Base-by-base conservation (phyloP, 2,113 vertebrate genomes). In the Sinosuthora webbiana region DNA sequence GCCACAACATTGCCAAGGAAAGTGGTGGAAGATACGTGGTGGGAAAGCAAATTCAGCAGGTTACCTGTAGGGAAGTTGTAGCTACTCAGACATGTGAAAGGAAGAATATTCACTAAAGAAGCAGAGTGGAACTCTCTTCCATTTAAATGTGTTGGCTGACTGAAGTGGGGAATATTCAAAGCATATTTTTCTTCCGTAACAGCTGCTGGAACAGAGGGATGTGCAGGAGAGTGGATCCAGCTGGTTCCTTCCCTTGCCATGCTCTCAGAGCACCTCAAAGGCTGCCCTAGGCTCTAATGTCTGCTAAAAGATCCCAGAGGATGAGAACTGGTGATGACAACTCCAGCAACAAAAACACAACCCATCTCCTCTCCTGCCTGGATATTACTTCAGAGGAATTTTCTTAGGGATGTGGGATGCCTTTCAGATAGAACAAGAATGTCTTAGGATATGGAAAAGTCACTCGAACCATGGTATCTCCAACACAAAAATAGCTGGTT, bases 21-120 rank as follows among this genome's bases (percentile, higher is more conserved):
- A 1, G 30, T 5, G 33, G 11, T 64, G 50, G 71, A 79, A 90
- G 18, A 64, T 4, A 41, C 5, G 7, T 0, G 5, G 52, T 0
- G 6, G 52, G 60, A 73, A 63, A 88, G 68, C 13, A 83, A 69
- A 76, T 37, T 76, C 44, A 83, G 27, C 2, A 1, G 6, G 16
- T 64, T 52, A 14, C 53, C 69, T 80, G 37, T 14, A 37, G 47
- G 25, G 52, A 82, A 82, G 11, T 31, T 4, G 4, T 15, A 81
- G 56, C 28, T 19, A 23, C 47, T 79, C n/a, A n/a, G 39, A 12
- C 22, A 27, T 13, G 27, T 44, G 71, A 88, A 90, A 63, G 56
- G 28, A 68, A 27, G 27, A 64, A 11, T 18, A 41, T 31, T 85
- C 39, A 37, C 0, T 68, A 56, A 79, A 82, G 81, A 33, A 76